Evolutionary conservation across 92 coral and sea anemone species (phyloP), one percentile per base, ranked within the genome.

Genomic region (Siderastrea radians): DNA sequence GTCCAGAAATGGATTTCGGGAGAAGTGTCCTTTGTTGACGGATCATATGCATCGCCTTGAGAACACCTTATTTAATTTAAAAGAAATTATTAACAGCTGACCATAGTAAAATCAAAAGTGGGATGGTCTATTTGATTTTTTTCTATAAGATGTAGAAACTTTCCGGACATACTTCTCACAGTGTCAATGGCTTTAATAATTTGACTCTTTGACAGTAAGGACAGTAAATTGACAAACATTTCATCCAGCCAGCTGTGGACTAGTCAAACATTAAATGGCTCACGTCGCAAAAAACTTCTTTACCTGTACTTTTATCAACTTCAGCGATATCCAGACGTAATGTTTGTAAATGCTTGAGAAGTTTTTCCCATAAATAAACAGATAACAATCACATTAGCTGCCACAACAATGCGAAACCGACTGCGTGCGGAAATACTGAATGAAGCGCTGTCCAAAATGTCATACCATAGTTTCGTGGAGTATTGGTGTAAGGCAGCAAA

Each of bases 341-440:
- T 74, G 74, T 84, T 84, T 74, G 62, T 45, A 50, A 51, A 61
- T 63, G 72, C 7, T 84, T 62, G 73, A 83, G 60, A 74, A 61
- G 86, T 65, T 84, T 73, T 16, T 38, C 49, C 71, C 49, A 72
- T 51, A 71, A 62, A 38, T 62, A 84, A 73, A 50, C 49, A 80
- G 93, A 90, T 90, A 90, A 86, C 53, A 72, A 90, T 90, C 93
- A 74, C 93, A 79, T 86, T 58, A 80, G 88, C 62, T 62, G 81
- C 85, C 78, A 61, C 82, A 90, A 86, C 85, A 86, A 86, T 84
- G 93, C 87, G 81, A 90, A 90, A 86, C 50, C 72, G 58, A 53
- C 63, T 62, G 72, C 1, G 72, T 65, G 49, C 55, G 87, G 87
- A 84, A 84, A 52, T 74, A 38, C 10, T 82, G 59, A 5, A 8